Evolutionary conservation across 2,888 invertebrate species (phyloP).

Genomic region (Melinaea marsaeus): DNA sequence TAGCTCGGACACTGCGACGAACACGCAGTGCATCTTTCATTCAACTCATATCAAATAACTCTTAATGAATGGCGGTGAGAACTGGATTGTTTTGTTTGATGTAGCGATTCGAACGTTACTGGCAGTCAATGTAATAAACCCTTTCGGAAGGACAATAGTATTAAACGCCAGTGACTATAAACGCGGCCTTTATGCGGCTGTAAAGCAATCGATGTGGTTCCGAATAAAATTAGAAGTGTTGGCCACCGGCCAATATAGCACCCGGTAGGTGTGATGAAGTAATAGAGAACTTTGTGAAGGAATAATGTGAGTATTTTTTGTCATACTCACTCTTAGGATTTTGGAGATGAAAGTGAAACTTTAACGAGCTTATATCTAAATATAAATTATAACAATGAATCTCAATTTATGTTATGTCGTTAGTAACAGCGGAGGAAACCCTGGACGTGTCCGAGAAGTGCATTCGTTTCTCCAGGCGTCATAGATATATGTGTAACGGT

Average conservation of each 20-base stretch:
- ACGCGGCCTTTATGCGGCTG: constrained; percentile 61
- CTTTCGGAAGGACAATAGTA: constrained; percentile 53
- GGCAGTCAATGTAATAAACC: constrained; percentile 59
- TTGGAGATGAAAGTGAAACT: too few species aligned
- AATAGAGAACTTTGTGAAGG: constrained; percentile 10
- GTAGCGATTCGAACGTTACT: constrained; percentile 49
- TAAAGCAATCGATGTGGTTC: constrained; percentile 69
- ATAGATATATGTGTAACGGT: constrained; percentile 39
- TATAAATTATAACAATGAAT: too few species aligned
- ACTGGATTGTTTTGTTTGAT: constrained; percentile 38
- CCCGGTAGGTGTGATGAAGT: constrained; percentile 36
- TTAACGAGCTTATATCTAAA: too few species aligned
- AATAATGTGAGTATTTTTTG: constrained; percentile 8
- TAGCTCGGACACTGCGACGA: background rate
- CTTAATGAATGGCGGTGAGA: constrained; percentile 9
- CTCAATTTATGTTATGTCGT: too few species aligned
- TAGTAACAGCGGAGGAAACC: too few species aligned
- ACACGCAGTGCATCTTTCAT: background rate
- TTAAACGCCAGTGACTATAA: constrained; percentile 62
- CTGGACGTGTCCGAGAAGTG: too few species aligned
- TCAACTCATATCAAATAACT: background rate
- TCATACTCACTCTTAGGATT: constrained; percentile 8
- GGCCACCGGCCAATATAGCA: constrained; percentile 66
- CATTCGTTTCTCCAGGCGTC: constrained; percentile 2
- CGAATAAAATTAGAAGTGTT: constrained; percentile 65